A percentile compares a stretch with the other conserved stretches of the same genome.
Evolutionary conservation across 2,888 invertebrate species (phyloP).

Genomic region (Caenorhabditis afra): DNA sequence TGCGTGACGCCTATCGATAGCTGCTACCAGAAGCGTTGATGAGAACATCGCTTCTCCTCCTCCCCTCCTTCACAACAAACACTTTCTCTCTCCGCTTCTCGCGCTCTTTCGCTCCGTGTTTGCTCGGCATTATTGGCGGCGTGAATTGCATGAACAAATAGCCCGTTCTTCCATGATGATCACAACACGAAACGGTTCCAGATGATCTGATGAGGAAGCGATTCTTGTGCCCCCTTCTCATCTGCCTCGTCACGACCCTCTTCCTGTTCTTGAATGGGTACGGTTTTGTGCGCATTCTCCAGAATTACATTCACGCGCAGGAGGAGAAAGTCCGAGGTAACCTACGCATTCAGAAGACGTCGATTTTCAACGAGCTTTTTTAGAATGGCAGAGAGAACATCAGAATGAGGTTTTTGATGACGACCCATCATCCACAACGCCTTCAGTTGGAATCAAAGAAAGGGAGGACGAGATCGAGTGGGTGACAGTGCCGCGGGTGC

Average conservation of each 20-base stretch:
- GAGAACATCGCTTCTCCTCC: constrained; percentile 41
- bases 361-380: neutral
- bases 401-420: constrained; percentile 28
- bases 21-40: constrained; percentile 42
- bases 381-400: constrained; percentile 43
- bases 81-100: constrained; percentile 21
- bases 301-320: constrained; percentile 22
- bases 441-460: neutral
- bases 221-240: constrained; percentile 21
- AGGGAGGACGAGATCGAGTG: constrained; percentile 11
- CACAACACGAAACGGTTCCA: constrained; percentile 4
- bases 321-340: constrained; percentile 40
- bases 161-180: constrained; percentile 28
- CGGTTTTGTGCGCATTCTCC: constrained; percentile 21
- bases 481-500: constrained; percentile 23
- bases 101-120: constrained; percentile 12
- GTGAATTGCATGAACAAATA: constrained; percentile 46
- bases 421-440: constrained; percentile 16
- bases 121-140: constrained; percentile 46
- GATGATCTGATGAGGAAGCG: constrained; percentile 54
- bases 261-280: constrained; percentile 33
- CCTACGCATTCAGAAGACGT: neutral
- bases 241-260: constrained; percentile 28
- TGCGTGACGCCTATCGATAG: constrained; percentile 43
- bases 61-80: constrained; percentile 21